Conservation (phyloP, 2,797 vertebrate genomes). For the Phoxinus dragarum region DNA sequence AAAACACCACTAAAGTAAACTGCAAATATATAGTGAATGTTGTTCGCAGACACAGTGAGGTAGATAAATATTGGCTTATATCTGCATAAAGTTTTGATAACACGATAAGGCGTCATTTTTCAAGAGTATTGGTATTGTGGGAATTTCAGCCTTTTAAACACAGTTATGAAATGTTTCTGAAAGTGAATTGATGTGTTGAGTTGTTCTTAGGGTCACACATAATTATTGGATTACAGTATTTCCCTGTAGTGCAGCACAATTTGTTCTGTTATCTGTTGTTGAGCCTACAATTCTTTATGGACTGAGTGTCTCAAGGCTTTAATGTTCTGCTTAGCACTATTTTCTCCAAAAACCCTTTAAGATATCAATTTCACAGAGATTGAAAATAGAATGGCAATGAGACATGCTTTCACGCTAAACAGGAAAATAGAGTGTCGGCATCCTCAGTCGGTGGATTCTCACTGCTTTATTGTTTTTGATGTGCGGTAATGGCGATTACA, state of each 20-base stretch:
- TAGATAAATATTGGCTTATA: neutral
- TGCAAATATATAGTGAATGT: neutral
- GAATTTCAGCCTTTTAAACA: neutral
- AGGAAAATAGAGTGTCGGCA: conserved; percentile 36
- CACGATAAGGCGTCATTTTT: neutral
- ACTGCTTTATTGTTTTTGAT: conserved; percentile 46
- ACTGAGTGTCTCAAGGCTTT: conserved; percentile 73
- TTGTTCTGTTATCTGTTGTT: conserved; percentile 79
- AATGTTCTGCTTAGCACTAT: conserved; percentile 34
- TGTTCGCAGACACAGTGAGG: neutral
- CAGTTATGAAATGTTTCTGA: neutral
- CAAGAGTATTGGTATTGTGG: neutral
- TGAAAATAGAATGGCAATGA: conserved; percentile 43
- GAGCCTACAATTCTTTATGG: conserved; percentile 78
- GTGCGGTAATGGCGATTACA: conserved; percentile 45
- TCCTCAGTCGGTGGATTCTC: conserved; percentile 23
- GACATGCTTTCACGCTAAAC: conserved; percentile 30
- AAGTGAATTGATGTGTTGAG: conserved; percentile 70
- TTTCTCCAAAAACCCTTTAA: conserved; percentile 34
- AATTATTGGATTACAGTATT: conserved; percentile 80
- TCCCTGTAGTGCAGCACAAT: conserved; percentile 80
- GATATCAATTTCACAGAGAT: conserved; percentile 49
- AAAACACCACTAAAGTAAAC: neutral
- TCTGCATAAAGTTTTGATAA: neutral
- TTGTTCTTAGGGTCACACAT: conserved; percentile 78